Base-by-base conservation (phyloP, 2,888 invertebrate species). In the Scaptomyza reducta region DNA sequence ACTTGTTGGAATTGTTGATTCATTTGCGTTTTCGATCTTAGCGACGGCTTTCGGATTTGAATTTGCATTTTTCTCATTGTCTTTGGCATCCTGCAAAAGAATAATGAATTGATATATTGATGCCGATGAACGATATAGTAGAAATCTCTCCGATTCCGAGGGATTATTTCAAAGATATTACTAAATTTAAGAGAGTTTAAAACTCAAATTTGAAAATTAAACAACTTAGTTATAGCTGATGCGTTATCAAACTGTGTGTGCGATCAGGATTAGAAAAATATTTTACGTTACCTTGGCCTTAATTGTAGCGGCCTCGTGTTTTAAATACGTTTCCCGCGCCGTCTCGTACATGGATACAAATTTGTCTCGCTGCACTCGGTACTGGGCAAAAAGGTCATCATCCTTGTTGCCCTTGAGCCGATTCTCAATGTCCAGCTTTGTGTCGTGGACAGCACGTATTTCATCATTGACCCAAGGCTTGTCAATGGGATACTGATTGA, bases 401-500 rank as follows among this genome's bases (percentile, higher is more conserved):
- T 92, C 92, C 72, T 93, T 93, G 69, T 92, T 91, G 49, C 92
- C 91, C 73, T 91, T 91, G 6, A 92, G 80, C 25, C 89, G 89
- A 74, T 92, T 92, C 77, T 93, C 92, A 44, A 94, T 91, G 72
- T 93, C 93, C 58, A 93, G 92, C 78, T 93, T 93, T 73, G 92
- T 93, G 38, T 89, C 90, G 69, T 94, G 93, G 79, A 94, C 94
- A 6, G 88, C 90, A 75, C 93, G 93, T 46, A 94, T 93, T 25
- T 92, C 92, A 13, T 93, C 93, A 10, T 92, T 93, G 6, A 94
- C 93, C 93, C 94, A 94, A 0, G 94, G 93, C 84, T 93, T 94
- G 29, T 92, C 92, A 53, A 94, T 77, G 16, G 91, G 90, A 84
- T 92, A 92, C 51, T 92, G 91, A 78, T 91, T 91, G 3, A 90